phyloP scores from a whole-genome alignment of 2,888 invertebrate genomes.

The Bibio marci region DNA sequence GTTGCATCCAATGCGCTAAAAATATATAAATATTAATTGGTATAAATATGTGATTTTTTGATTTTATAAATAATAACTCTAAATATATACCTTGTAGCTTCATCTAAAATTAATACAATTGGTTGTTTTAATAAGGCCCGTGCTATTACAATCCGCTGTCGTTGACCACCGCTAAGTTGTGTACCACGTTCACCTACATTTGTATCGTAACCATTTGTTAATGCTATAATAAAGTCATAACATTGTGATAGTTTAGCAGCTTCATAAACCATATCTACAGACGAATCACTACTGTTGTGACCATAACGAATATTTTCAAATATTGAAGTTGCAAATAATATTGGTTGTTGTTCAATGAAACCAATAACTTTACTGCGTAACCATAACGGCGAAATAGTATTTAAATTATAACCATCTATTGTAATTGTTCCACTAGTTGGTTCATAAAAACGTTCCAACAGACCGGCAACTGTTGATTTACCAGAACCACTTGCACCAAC shows the following conservation, averaged over 20 bases:
- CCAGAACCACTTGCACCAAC: slow-evolving; percentile 91
- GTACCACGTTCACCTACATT: slow-evolving; percentile 78
- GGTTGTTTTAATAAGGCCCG: slow-evolving; percentile 85
- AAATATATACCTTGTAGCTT: slow-evolving; percentile 66
- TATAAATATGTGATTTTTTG: too few relatives aligned
- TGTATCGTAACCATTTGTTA: slow-evolving; percentile 74
- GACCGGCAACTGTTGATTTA: slow-evolving; percentile 80
- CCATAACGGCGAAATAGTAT: slow-evolving; percentile 47
- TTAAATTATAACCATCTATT: slow-evolving; percentile 24
- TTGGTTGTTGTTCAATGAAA: slow-evolving; percentile 85
- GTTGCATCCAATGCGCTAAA: slow-evolving; percentile 79
- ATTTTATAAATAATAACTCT: too few relatives aligned
- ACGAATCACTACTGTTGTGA: slow-evolving; percentile 54
- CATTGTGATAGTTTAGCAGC: slow-evolving; percentile 83
- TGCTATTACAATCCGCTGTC: slow-evolving; percentile 89
- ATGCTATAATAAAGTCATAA: slow-evolving; percentile 66
- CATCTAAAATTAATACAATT: slow-evolving; percentile 72
- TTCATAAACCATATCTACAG: slow-evolving; percentile 48
- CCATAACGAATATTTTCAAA: slow-evolving; percentile 92
- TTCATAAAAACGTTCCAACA: slow-evolving; percentile 61
- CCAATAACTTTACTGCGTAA: slow-evolving; percentile 69
- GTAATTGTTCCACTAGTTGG: slow-evolving; percentile 25
- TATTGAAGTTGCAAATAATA: slow-evolving; percentile 80
- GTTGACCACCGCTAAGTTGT: slow-evolving; percentile 88
- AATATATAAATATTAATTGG: slow-evolving; percentile 12